phyloP scores from a whole-genome alignment of 2,113 vertebrate genomes.

The Genyomyrus donnyi region DNA sequence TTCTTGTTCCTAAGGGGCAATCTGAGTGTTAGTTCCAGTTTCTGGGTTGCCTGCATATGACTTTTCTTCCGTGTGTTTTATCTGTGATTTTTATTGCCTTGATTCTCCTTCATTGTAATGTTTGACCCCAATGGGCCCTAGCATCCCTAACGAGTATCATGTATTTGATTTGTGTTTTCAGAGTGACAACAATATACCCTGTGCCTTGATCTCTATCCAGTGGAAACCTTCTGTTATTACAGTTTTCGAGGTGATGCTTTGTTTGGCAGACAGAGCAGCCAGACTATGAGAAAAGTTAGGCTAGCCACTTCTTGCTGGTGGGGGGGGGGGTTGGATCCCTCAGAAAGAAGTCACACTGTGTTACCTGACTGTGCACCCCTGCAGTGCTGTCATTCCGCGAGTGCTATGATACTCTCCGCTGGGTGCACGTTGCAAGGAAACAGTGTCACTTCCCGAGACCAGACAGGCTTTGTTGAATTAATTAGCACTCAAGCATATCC shows the following conservation, averaged over 20 bases:
- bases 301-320: slow-evolving; percentile 10
- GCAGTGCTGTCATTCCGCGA: slow-evolving; percentile 18
- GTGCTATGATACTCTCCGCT: slow-evolving; percentile 8
- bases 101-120: not conserved
- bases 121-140: not conserved
- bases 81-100: not conserved
- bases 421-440: not conserved
- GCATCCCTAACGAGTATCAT: not conserved
- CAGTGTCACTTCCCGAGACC: slow-evolving; percentile 11
- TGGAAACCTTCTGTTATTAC: slow-evolving; percentile 4
- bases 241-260: slow-evolving; percentile 35
- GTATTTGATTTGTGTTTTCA: not conserved
- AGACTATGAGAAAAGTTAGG: slow-evolving; percentile 7
- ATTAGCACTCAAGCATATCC: slow-evolving; percentile 16
- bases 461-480: slow-evolving; percentile 20
- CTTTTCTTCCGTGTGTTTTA: not conserved
- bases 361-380: slow-evolving; percentile 26
- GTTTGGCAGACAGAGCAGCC: slow-evolving; percentile 26
- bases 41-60: not conserved
- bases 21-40: not conserved
- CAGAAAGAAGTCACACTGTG: slow-evolving; percentile 24
- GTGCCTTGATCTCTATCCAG: not conserved
- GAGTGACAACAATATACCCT: not conserved
- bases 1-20: not conserved
- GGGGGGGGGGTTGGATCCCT: not conserved